phyloP scores from a whole-genome alignment of 1,140 invertebrate species.

The Mesaphorura yosii region DNA sequence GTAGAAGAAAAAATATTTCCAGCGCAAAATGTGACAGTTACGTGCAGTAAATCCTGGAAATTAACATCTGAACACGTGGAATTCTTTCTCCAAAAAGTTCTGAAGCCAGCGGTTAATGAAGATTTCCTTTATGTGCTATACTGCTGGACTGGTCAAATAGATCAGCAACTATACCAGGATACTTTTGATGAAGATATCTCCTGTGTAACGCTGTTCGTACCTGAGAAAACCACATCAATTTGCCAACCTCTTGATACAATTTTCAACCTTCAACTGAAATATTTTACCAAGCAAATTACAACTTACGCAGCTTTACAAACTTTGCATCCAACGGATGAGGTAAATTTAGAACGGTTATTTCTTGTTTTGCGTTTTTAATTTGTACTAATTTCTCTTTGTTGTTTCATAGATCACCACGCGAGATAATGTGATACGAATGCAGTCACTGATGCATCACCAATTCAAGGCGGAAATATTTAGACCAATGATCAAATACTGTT shows the following conservation, averaged over 20 bases:
- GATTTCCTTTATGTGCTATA: conserved; percentile 13
- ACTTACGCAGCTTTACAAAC: no score
- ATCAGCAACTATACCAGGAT: conserved; percentile 2
- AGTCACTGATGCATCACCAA: no score
- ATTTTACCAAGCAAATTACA: no score
- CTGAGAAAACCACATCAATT: conserved; percentile 5
- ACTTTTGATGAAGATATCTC: background rate
- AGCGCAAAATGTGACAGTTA: conserved; percentile 8
- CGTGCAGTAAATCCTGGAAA: conserved; percentile 16
- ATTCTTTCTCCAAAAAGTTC: conserved; percentile 14
- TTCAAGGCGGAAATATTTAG: no score
- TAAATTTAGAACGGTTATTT: no score
- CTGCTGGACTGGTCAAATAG: conserved; percentile 12
- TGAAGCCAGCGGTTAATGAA: background rate
- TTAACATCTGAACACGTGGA: conserved; percentile 2
- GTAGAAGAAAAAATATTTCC: conserved; percentile 3
- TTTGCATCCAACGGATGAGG: no score
- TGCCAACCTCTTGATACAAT: conserved; percentile 2
- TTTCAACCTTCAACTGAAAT: conserved; percentile 8
- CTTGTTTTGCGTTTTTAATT: no score
- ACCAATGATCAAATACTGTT: no score
- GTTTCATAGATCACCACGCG: no score
- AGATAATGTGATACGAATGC: no score
- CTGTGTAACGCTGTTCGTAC: background rate
- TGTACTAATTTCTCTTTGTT: no score